These are phyloP conservation scores for Scartelaos histophorus DNA, from an alignment of 2,113 vertebrate species.

Conservation along the genomic window DNA sequence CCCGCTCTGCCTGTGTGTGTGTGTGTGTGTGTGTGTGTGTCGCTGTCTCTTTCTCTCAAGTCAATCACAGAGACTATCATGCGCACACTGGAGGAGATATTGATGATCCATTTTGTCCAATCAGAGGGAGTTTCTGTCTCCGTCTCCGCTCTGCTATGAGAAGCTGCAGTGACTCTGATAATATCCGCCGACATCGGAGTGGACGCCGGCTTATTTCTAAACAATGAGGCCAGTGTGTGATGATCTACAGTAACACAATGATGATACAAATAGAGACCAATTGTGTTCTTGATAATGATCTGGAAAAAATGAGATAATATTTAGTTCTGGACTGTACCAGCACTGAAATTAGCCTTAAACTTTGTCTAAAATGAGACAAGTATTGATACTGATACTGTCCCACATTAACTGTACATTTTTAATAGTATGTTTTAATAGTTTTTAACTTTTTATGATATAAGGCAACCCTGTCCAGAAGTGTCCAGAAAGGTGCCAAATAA, in stretches of 20 bases:
- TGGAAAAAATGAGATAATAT: no score
- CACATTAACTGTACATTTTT: no score
- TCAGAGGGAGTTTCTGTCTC: not conserved
- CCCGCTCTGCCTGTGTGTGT: not conserved
- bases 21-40: not conserved
- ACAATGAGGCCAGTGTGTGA: not conserved
- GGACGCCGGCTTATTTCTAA: not conserved
- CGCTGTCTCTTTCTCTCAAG: not conserved
- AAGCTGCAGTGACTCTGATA: not conserved
- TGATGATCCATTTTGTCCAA: constrained; percentile 24
- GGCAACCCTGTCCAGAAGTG: no score
- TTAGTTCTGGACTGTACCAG: no score
- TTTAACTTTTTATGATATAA: no score
- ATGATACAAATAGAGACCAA: no score
- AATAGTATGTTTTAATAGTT: no score
- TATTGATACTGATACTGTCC: no score
- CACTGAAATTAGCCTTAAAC: no score
- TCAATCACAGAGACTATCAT: constrained; percentile 10
- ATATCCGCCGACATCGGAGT: not conserved
- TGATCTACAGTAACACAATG: not conserved
- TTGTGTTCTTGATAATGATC: no score
- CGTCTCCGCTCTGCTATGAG: not conserved
- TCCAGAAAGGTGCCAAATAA: no score
- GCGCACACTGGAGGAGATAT: not conserved
- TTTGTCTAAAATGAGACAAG: no score